A percentile compares a stretch with the other conserved stretches of the same genome.
phyloP scores from a whole-genome alignment of 2,888 invertebrate genomes.

The Brachylomia viminalis region DNA sequence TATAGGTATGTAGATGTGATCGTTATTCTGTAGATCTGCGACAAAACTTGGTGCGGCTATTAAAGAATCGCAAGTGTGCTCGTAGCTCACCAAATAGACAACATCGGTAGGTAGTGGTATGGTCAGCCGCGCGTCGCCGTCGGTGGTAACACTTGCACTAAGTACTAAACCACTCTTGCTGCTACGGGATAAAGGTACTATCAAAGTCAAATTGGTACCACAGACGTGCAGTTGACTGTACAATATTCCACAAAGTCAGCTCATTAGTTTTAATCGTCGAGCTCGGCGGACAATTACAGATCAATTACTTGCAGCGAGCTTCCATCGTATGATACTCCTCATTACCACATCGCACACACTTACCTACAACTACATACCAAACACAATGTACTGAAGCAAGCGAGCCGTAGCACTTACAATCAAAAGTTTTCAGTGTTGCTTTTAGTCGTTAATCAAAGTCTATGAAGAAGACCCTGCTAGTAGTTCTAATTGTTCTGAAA shows the following conservation, averaged over 20 bases:
- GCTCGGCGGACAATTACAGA: constrained; percentile 44
- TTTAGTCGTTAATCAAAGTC: neutral
- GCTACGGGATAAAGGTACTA: neutral
- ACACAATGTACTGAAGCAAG: neutral
- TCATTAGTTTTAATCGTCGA: constrained; percentile 33
- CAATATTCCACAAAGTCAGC: constrained; percentile 24
- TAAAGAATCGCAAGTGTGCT: neutral
- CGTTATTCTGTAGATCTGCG: neutral
- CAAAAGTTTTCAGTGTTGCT: neutral
- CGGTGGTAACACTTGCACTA: neutral
- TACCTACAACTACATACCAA: constrained; percentile 12
- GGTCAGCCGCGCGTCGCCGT: neutral
- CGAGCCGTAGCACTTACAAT: neutral
- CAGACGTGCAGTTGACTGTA: neutral
- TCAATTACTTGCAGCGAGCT: constrained; percentile 54
- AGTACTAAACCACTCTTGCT: neutral
- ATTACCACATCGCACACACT: constrained; percentile 55
- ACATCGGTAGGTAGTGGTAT: neutral
- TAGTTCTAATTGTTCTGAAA: neutral
- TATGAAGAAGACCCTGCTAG: neutral
- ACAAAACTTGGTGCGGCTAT: neutral
- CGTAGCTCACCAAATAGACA: neutral
- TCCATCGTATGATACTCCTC: constrained; percentile 66
- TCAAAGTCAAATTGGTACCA: neutral
- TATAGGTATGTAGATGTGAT: neutral